Percentiles rank a stretch among this genome's conserved stretches.
These are phyloP conservation scores for Premnoplex brunnescens DNA, from an alignment of 2,797 vertebrate genomes.

Conservation along the genomic window DNA sequence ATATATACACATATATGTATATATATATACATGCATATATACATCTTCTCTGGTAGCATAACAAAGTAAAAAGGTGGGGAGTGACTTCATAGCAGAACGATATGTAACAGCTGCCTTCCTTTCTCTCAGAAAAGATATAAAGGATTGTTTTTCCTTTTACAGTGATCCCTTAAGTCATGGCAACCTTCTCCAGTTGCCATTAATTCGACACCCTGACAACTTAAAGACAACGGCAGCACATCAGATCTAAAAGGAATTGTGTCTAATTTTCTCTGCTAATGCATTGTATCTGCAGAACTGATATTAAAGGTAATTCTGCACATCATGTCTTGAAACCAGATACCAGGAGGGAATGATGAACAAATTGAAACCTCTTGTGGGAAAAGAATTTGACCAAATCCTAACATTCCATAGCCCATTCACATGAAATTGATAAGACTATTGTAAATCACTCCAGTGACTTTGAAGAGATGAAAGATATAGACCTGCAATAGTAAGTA, in stretches of 20 bases:
- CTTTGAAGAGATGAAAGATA: slow-evolving; percentile 29
- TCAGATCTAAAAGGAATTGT: slow-evolving; percentile 75
- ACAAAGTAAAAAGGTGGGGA: neutral
- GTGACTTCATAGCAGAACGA: neutral
- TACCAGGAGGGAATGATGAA: slow-evolving; percentile 76
- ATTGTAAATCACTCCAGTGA: slow-evolving; percentile 56
- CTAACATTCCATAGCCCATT: slow-evolving; percentile 77
- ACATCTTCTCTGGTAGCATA: neutral
- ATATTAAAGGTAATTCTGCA: slow-evolving; percentile 84
- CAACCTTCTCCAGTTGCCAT: slow-evolving; percentile 69
- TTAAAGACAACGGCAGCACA: slow-evolving; percentile 79
- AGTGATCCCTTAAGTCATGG: slow-evolving; percentile 68
- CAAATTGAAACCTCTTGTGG: slow-evolving; percentile 86
- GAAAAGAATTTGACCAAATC: slow-evolving; percentile 82
- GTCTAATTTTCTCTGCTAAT: slow-evolving; percentile 78
- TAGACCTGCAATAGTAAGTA: neutral
- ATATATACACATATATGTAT: too few relatives aligned
- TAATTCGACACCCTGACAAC: slow-evolving; percentile 68
- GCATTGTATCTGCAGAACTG: slow-evolving; percentile 76
- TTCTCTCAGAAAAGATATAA: slow-evolving; percentile 41
- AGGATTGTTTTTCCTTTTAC: slow-evolving; percentile 68
- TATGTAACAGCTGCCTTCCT: slow-evolving; percentile 76
- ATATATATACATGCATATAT: neutral
- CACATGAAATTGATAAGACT: slow-evolving; percentile 83
- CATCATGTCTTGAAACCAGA: slow-evolving; percentile 84